Evolutionary conservation across 2,797 vertebrate genomes (phyloP).

Genomic region (Buceros bicornis): DNA sequence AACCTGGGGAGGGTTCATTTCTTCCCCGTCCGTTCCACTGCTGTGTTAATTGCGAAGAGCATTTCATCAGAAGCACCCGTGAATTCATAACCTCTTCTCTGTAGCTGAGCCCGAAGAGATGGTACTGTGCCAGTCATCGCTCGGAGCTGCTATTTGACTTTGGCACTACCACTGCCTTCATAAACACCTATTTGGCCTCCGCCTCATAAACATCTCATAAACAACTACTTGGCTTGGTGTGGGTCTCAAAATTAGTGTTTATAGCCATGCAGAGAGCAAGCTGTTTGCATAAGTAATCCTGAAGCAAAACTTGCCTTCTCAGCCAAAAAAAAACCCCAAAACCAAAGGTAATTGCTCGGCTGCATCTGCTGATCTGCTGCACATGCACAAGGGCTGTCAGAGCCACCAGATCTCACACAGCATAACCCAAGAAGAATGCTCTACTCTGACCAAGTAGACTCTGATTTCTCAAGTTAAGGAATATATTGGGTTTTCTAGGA

Average conservation of each 20-base stretch:
- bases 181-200: constrained; percentile 77
- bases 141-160: constrained; percentile 54
- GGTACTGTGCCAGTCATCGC: constrained; percentile 26
- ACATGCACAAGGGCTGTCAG: accelerated
- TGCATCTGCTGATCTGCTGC: neutral
- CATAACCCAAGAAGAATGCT: neutral
- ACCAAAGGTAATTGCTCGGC: neutral
- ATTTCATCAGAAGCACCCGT: neutral
- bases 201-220: constrained; percentile 72
- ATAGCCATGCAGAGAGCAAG: constrained; percentile 63
- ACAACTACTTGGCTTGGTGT: constrained; percentile 74
- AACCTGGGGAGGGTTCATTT: neutral
- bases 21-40: neutral
- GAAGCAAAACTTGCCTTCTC: constrained; percentile 40
- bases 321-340: neutral
- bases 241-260: constrained; percentile 80
- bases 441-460: neutral
- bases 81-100: constrained; percentile 14
- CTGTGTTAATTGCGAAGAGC: neutral
- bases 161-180: constrained; percentile 42
- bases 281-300: constrained; percentile 52
- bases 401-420: neutral
- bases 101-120: constrained; percentile 53
- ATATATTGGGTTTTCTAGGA: neutral
- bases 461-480: neutral